Conservation (phyloP, 2,113 vertebrate species). For the Lutjanus erythropterus region DNA sequence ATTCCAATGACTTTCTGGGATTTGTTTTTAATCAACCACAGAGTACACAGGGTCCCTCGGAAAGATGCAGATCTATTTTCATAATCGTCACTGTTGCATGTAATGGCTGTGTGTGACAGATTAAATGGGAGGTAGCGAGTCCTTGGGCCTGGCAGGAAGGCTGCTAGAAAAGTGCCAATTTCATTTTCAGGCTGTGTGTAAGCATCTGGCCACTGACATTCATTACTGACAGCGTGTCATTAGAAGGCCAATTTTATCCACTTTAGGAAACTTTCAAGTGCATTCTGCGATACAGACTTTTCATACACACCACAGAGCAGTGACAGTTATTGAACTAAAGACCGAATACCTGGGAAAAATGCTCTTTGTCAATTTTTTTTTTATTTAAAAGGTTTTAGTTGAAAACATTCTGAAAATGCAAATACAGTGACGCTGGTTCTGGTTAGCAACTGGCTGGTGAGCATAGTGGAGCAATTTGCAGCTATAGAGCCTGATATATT, state of each 20-base stretch:
- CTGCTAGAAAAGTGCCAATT: constrained; percentile 64
- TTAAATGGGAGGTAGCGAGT: constrained; percentile 57
- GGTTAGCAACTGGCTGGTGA: background rate
- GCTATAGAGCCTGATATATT: background rate
- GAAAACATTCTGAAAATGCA: background rate
- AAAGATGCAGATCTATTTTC: constrained; percentile 54
- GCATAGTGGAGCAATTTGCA: background rate
- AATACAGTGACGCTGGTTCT: background rate
- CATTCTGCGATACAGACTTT: constrained; percentile 19
- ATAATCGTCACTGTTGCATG: constrained; percentile 53
- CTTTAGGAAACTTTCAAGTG: constrained; percentile 61
- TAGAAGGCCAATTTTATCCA: constrained; percentile 52
- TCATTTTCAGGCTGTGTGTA: constrained; percentile 48
- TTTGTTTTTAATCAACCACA: constrained; percentile 72
- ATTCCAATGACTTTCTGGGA: constrained; percentile 71
- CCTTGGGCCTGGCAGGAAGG: constrained; percentile 41
- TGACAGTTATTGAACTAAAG: constrained; percentile 29
- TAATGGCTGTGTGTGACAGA: constrained; percentile 69
- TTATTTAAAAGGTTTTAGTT: background rate
- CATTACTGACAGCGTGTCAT: constrained; percentile 70
- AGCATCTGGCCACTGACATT: constrained; percentile 58
- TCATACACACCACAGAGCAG: background rate
- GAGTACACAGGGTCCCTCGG: constrained; percentile 37
- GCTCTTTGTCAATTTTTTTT: background rate
- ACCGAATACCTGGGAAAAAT: background rate